A percentile compares a stretch with the other conserved stretches of the same genome.
phyloP scores from a whole-genome alignment of 2,113 vertebrate genomes.

The Heloderma charlesbogerti region DNA sequence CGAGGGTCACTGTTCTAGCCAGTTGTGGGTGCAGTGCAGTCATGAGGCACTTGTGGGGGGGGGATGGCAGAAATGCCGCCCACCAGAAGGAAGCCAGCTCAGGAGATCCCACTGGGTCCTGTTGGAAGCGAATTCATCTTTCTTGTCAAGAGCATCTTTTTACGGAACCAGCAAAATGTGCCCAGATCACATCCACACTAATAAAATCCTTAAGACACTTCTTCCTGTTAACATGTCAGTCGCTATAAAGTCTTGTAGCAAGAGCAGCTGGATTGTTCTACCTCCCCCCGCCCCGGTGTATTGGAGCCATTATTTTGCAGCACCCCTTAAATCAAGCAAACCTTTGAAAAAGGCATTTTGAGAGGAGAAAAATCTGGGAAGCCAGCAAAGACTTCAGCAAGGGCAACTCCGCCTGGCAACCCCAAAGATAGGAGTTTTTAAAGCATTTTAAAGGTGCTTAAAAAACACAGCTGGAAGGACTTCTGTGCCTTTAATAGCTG shows the following conservation, averaged over 20 bases:
- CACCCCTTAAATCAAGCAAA: neutral
- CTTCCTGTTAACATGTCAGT: constrained; percentile 34
- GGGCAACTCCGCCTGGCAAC: neutral
- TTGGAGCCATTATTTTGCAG: neutral
- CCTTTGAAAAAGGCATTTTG: neutral
- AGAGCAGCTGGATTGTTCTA: constrained; percentile 33
- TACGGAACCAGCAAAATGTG: neutral
- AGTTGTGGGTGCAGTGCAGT: too few relatives aligned
- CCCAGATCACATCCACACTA: constrained; percentile 36
- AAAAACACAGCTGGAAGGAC: neutral
- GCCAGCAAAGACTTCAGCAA: neutral
- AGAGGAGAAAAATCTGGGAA: neutral
- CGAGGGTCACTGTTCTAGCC: neutral
- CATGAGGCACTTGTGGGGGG: neutral
- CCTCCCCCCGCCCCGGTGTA: neutral
- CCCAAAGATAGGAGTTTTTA: neutral
- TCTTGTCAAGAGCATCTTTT: neutral
- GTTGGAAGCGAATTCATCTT: neutral
- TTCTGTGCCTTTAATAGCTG: neutral
- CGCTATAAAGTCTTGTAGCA: constrained; percentile 33
- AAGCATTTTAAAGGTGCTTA: neutral
- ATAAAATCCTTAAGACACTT: constrained; percentile 18
- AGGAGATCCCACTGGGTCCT: too few relatives aligned
- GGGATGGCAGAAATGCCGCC: neutral
- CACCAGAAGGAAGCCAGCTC: neutral